Evolutionary conservation across 2,888 invertebrate genomes (phyloP).

Genomic region (Euphydryas editha): DNA sequence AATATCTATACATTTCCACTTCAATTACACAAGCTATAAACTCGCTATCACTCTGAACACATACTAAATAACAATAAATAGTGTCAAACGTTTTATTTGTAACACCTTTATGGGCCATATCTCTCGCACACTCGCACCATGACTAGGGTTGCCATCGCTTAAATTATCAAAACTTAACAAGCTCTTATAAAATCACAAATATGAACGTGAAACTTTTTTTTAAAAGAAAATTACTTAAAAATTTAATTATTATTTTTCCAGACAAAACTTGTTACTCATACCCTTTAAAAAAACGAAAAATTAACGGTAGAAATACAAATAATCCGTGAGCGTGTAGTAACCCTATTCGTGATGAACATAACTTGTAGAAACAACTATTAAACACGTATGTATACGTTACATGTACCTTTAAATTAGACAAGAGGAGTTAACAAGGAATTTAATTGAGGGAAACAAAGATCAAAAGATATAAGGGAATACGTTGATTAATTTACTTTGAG

Average conservation of each 20-base stretch:
- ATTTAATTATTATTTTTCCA: too few relatives aligned
- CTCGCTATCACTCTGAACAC: neutral
- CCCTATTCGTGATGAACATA: constrained; percentile 1
- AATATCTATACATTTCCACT: neutral
- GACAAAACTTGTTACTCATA: too few relatives aligned
- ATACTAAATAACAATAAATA: constrained; percentile 22
- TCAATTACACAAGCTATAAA: neutral
- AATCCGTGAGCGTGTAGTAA: too few relatives aligned
- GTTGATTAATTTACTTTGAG: neutral
- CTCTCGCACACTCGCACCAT: constrained; percentile 13
- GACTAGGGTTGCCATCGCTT: too few relatives aligned
- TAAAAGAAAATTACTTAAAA: too few relatives aligned
- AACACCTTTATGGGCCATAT: constrained; percentile 26
- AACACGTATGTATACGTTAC: constrained; percentile 19
- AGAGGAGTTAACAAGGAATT: constrained; percentile 31
- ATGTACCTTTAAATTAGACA: constrained; percentile 22
- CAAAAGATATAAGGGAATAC: constrained; percentile 14
- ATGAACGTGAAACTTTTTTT: too few relatives aligned
- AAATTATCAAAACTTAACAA: too few relatives aligned
- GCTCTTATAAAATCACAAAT: too few relatives aligned
- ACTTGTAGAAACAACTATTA: constrained; percentile 25
- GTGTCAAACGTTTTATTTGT: constrained; percentile 25
- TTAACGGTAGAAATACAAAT: too few relatives aligned
- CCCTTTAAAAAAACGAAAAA: too few relatives aligned
- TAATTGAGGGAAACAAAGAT: constrained; percentile 36